Conservation (phyloP, 2,888 invertebrate species). For the Diploptera punctata region DNA sequence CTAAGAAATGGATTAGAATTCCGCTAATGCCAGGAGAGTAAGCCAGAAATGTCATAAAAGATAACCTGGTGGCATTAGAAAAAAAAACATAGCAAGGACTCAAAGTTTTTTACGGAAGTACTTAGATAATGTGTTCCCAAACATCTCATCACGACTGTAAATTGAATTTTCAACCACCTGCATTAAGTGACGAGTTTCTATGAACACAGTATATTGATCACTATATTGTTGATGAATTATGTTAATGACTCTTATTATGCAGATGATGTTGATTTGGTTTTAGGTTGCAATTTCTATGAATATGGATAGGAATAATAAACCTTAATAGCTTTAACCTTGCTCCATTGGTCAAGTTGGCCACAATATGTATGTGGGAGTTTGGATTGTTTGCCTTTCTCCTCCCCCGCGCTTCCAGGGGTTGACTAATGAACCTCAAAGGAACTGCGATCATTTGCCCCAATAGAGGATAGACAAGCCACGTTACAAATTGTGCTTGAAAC, state of each 20-base stretch:
- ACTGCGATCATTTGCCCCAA: constrained; percentile 5
- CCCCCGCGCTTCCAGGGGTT: background rate
- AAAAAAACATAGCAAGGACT: too few species aligned
- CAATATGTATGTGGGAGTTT: background rate
- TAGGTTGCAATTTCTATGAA: constrained; percentile 2
- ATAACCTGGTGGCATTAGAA: too few species aligned
- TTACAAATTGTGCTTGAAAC: constrained; percentile 1
- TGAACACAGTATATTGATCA: too few species aligned
- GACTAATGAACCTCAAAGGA: constrained; percentile 6
- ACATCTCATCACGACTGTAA: too few species aligned
- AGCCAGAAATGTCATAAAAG: too few species aligned
- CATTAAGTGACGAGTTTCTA: too few species aligned
- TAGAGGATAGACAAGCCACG: constrained; percentile 6
- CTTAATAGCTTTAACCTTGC: background rate
- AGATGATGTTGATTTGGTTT: background rate
- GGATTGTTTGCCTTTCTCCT: background rate
- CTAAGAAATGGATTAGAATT: too few species aligned
- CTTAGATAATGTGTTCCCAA: too few species aligned
- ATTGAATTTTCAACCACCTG: too few species aligned
- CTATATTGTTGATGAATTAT: background rate
- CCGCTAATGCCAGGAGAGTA: too few species aligned
- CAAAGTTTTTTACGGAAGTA: too few species aligned
- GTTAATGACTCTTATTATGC: background rate
- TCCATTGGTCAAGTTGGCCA: constrained; percentile 10
- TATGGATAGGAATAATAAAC: constrained; percentile 10